Conservation (phyloP, 1,140 invertebrate genomes). For the Trichomalopsis sarcophagae region DNA sequence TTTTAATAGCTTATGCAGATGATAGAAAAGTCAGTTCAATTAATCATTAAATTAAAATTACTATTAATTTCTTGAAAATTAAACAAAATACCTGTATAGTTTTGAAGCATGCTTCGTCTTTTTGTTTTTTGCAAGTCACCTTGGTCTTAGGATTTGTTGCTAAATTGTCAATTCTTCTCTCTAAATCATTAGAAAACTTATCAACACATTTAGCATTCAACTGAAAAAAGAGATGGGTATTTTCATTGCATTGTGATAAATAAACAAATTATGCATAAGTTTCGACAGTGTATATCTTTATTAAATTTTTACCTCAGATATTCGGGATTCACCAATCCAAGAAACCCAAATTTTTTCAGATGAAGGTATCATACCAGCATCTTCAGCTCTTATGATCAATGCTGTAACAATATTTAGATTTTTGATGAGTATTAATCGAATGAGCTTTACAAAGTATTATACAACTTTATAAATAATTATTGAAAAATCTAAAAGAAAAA, state of each 20-base stretch:
- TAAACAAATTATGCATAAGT: background rate
- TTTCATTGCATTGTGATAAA: background rate
- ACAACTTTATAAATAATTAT: background rate
- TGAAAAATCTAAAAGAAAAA: background rate
- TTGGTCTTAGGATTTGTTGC: background rate
- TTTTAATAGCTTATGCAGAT: slow-evolving; percentile 55
- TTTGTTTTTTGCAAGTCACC: slow-evolving; percentile 28
- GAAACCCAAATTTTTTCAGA: slow-evolving; percentile 62
- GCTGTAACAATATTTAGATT: slow-evolving; percentile 54
- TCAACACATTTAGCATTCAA: slow-evolving; percentile 43
- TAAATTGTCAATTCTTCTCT: slow-evolving; percentile 27
- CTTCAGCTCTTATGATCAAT: slow-evolving; percentile 61
- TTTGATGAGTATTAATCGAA: background rate
- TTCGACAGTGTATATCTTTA: background rate
- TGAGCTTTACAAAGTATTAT: background rate
- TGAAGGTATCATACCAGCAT: slow-evolving; percentile 60
- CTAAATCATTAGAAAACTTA: slow-evolving; percentile 40
- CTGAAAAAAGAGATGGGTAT: slow-evolving; percentile 9
- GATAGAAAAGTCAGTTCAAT: background rate
- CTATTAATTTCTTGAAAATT: background rate
- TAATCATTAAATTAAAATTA: background rate
- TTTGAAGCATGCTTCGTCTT: slow-evolving; percentile 29
- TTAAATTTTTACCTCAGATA: slow-evolving; percentile 62
- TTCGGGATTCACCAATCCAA: slow-evolving; percentile 66
- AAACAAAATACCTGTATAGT: slow-evolving; percentile 47